Percentiles rank a stretch among this genome's conserved stretches.
Conservation (phyloP, 2,888 invertebrate genomes). For the Pammene fasciana region DNA sequence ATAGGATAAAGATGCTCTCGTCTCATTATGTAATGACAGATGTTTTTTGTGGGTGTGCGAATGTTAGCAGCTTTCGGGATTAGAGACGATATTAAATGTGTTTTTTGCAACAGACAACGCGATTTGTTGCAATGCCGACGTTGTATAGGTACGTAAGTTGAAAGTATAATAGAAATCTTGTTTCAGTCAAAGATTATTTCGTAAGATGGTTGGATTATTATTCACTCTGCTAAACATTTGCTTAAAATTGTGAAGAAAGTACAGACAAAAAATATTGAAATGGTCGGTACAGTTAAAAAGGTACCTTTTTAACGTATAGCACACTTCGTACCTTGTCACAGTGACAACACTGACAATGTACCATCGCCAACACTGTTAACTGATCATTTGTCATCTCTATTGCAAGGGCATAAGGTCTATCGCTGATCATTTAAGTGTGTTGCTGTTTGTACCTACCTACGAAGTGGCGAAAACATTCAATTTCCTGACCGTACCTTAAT, state of each 20-base stretch:
- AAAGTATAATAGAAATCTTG: conserved; percentile 12
- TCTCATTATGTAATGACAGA: conserved; percentile 42
- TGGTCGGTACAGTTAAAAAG: too few relatives aligned
- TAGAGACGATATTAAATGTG: conserved; percentile 14
- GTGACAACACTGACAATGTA: too few relatives aligned
- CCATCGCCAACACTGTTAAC: too few relatives aligned
- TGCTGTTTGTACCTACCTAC: too few relatives aligned
- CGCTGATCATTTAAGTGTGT: too few relatives aligned
- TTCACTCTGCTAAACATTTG: neutral
- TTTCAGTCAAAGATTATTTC: conserved; percentile 8
- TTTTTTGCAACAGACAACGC: conserved; percentile 15
- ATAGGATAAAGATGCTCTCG: conserved; percentile 46
- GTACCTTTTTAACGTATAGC: too few relatives aligned
- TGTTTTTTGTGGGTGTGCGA: conserved; percentile 27
- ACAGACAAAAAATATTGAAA: neutral
- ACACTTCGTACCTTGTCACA: neutral
- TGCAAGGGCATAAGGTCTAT: too few relatives aligned
- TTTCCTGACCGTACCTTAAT: too few relatives aligned
- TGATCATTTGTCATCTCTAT: too few relatives aligned
- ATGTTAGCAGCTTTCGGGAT: conserved; percentile 27
- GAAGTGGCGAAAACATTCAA: too few relatives aligned
- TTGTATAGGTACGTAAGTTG: neutral
- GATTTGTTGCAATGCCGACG: neutral
- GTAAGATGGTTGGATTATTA: conserved; percentile 2
- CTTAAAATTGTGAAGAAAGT: neutral